Conservation (phyloP, 2,797 vertebrate species). For the Sebastolobus alascanus region DNA sequence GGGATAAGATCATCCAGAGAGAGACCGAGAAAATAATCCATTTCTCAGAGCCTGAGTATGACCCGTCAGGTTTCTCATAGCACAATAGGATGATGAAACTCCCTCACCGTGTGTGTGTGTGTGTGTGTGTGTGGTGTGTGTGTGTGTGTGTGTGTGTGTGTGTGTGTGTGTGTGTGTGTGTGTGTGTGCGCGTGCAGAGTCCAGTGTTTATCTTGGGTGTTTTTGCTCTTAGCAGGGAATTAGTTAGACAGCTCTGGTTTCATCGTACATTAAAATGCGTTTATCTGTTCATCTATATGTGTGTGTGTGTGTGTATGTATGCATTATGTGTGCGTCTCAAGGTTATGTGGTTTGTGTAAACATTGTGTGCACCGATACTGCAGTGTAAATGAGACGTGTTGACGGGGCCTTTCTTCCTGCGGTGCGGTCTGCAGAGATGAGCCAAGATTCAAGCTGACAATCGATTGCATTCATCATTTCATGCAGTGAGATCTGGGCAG, state of each 20-base stretch:
- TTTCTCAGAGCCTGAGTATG: constrained; percentile 67
- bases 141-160: constrained; percentile 9
- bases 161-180: constrained; percentile 2
- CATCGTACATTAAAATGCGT: constrained; percentile 41
- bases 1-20: constrained; percentile 75
- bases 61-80: constrained; percentile 68
- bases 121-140: constrained; percentile 24
- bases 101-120: constrained; percentile 16
- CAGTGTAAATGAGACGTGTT: constrained; percentile 52
- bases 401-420: constrained; percentile 46
- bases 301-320: not conserved
- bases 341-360: constrained; percentile 38
- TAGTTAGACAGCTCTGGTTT: constrained; percentile 65
- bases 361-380: constrained; percentile 21
- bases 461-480: constrained; percentile 35
- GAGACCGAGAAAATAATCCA: constrained; percentile 71
- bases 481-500: not conserved
- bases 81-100: constrained; percentile 74
- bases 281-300: constrained; percentile 44
- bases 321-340: not conserved
- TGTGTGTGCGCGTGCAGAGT: constrained; percentile 34
- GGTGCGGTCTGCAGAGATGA: constrained; percentile 20
- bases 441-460: constrained; percentile 19
- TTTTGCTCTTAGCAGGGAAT: constrained; percentile 67
- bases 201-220: constrained; percentile 65